phyloP scores from a whole-genome alignment of 2,888 invertebrate genomes.

The Minunthozetes semirufus region DNA sequence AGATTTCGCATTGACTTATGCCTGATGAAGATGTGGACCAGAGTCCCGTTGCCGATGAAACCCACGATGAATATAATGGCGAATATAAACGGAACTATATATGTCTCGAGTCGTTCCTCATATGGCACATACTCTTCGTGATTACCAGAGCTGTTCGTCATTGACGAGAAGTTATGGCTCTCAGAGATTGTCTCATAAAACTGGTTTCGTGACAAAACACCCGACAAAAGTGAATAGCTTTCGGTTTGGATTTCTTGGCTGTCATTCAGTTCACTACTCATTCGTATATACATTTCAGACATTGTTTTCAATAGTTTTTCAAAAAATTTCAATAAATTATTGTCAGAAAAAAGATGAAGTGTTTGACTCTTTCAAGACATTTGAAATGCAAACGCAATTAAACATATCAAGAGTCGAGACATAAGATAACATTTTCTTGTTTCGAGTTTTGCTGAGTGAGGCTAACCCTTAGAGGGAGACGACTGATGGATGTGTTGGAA shows the following conservation, averaged over 20 bases:
- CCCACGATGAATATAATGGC: constrained; percentile 40
- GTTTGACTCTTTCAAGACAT: not conserved
- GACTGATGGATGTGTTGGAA: too few species aligned
- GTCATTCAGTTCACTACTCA: not conserved
- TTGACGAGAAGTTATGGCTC: too few species aligned
- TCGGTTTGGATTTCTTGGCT: not conserved
- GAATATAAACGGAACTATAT: constrained; percentile 41
- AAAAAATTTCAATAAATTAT: not conserved
- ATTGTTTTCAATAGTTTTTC: not conserved
- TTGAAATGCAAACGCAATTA: too few species aligned
- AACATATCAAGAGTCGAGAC: too few species aligned
- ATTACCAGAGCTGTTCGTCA: not conserved
- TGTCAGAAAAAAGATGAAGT: not conserved
- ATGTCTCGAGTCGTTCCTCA: constrained; percentile 40
- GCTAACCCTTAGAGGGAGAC: too few species aligned
- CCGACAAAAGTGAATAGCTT: not conserved
- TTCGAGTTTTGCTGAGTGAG: too few species aligned
- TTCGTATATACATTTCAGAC: not conserved
- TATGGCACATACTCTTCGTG: constrained; percentile 40
- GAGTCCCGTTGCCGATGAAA: constrained; percentile 65
- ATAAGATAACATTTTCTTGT: too few species aligned
- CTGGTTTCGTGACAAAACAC: not conserved
- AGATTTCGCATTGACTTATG: constrained; percentile 75
- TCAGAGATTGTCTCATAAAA: not conserved
- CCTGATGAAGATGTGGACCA: constrained; percentile 68